A percentile compares a stretch with the other conserved stretches of the same genome.
These are phyloP conservation scores for Gallinago nigripennis DNA, from an alignment of 2,797 vertebrate species.

Conservation along the genomic window DNA sequence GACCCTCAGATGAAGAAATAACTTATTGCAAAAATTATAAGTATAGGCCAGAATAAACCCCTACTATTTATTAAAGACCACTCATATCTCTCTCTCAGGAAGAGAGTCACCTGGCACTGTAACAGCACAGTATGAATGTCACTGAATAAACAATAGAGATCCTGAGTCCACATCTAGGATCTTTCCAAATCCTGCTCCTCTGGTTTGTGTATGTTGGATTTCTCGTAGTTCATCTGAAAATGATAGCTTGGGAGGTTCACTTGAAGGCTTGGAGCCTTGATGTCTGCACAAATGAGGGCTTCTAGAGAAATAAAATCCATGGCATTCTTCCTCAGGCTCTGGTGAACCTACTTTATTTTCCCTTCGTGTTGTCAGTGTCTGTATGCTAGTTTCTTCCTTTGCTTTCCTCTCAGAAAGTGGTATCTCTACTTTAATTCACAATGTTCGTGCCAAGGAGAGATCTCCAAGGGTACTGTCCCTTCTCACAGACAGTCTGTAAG, in stretches of 20 bases:
- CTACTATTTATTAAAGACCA: not conserved
- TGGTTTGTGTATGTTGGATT: not conserved
- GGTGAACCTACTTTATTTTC: not conserved
- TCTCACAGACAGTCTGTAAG: not conserved
- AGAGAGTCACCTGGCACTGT: not conserved
- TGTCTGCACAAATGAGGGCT: not conserved
- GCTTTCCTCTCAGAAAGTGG: not conserved
- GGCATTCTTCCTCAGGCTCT: not conserved
- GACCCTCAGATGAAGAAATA: not conserved
- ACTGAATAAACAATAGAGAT: not conserved
- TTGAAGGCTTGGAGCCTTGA: not conserved
- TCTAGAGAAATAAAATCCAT: not conserved
- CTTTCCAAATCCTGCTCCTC: not conserved
- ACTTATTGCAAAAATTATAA: not conserved
- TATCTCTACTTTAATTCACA: not conserved
- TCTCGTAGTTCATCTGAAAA: not conserved
- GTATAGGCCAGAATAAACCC: not conserved
- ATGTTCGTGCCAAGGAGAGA: not conserved
- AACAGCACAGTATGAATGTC: not conserved
- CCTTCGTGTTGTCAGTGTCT: not conserved
- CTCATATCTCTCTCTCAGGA: not conserved
- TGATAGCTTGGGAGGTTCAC: not conserved
- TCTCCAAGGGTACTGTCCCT: not conserved
- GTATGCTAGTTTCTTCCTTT: not conserved
- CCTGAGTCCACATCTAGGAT: not conserved